These are phyloP conservation scores for Mystacides longicornis DNA, from an alignment of 2,888 invertebrate species.

Conservation along the genomic window DNA sequence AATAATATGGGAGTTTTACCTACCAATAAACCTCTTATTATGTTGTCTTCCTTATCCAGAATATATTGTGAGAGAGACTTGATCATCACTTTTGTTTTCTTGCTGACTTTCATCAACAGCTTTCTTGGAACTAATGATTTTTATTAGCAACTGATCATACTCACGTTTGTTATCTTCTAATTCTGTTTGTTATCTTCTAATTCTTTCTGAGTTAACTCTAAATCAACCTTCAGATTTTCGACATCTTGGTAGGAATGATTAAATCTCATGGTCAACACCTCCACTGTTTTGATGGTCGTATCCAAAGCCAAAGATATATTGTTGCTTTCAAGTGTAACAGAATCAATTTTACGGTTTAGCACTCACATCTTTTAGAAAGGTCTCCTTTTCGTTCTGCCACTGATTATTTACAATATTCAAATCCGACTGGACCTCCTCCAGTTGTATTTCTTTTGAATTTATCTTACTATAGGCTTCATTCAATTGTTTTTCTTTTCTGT, in stretches of 20 bases:
- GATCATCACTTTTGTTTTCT: too few relatives aligned
- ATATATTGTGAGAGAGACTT: too few relatives aligned
- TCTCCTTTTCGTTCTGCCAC: neutral
- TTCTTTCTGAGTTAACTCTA: constrained; percentile 9
- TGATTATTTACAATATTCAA: neutral
- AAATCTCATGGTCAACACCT: constrained; percentile 50
- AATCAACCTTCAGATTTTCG: constrained; percentile 31
- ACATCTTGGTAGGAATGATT: constrained; percentile 54
- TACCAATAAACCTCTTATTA: too few relatives aligned
- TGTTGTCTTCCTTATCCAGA: too few relatives aligned
- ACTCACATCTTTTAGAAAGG: constrained; percentile 1
- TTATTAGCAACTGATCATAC: constrained; percentile 17
- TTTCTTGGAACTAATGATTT: constrained; percentile 19
- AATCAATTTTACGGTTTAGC: constrained; percentile 36
- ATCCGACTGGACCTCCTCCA: too few relatives aligned
- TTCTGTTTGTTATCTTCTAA: too few relatives aligned
- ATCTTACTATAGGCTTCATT: neutral
- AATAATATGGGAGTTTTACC: too few relatives aligned
- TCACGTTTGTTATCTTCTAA: constrained; percentile 15
- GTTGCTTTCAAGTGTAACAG: constrained; percentile 44
- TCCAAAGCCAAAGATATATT: constrained; percentile 53
- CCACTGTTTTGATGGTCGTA: constrained; percentile 51
- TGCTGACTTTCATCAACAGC: constrained; percentile 18
- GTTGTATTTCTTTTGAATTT: too few relatives aligned
- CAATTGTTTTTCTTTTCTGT: constrained; percentile 3